Evolutionary conservation across 2,113 vertebrate species (phyloP).

Genomic region (Cyprinodon brontotheroides): DNA sequence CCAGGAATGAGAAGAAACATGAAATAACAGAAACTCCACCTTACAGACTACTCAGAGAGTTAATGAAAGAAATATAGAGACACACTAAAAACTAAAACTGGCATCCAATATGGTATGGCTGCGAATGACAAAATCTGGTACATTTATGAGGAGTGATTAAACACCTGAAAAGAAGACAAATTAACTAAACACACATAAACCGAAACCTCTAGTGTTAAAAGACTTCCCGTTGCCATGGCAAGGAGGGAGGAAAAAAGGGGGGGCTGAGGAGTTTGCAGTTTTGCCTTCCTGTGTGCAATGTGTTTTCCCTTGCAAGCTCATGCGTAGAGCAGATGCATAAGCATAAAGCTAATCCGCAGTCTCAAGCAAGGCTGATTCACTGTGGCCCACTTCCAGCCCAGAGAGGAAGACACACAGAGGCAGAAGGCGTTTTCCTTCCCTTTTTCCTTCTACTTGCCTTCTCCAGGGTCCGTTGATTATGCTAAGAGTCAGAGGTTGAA

Average conservation of each 20-base stretch:
- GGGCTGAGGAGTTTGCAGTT: constrained; percentile 55
- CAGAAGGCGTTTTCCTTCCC: constrained; percentile 9
- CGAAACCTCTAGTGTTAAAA: constrained; percentile 46
- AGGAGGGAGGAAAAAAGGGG: constrained; percentile 41
- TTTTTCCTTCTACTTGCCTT: neutral
- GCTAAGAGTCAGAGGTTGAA: constrained; percentile 33
- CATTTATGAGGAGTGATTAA: constrained; percentile 1
- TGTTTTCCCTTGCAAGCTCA: constrained; percentile 58
- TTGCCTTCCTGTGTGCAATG: constrained; percentile 61
- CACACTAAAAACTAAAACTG: constrained; percentile 8
- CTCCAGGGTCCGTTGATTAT: constrained; percentile 27
- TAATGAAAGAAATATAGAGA: constrained; percentile 15
- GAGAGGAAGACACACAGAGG: constrained; percentile 13
- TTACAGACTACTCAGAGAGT: neutral
- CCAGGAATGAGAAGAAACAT: constrained; percentile 24
- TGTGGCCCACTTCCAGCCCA: constrained; percentile 51
- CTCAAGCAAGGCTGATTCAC: constrained; percentile 57
- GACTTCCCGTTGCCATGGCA: constrained; percentile 75
- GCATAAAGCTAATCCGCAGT: constrained; percentile 49
- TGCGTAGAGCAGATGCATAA: constrained; percentile 52
- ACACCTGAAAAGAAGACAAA: constrained; percentile 18
- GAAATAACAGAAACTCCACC: constrained; percentile 6
- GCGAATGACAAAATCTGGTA: constrained; percentile 12
- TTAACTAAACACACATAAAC: constrained; percentile 28
- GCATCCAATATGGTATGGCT: neutral